A percentile compares a stretch with the other conserved stretches of the same genome.
Conservation (phyloP, 2,113 vertebrate species). For the Oenanthe melanoleuca region DNA sequence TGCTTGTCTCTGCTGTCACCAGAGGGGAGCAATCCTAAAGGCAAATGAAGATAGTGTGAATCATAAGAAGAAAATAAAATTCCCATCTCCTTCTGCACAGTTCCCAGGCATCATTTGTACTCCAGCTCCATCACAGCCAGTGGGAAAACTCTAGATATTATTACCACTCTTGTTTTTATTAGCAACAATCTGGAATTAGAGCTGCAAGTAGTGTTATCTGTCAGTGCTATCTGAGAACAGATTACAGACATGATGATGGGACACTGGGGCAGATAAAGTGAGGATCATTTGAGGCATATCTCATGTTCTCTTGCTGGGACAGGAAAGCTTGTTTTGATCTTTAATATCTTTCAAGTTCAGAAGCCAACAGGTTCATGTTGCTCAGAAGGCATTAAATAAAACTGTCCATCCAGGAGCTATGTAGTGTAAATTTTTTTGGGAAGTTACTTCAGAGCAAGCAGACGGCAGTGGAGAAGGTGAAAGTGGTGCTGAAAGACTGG, state of each 20-base stretch:
- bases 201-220: background rate
- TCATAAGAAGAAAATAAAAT: conserved; percentile 21
- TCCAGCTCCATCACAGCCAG: background rate
- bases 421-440: background rate
- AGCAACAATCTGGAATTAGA: background rate
- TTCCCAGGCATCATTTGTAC: background rate
- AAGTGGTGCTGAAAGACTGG: background rate
- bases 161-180: conserved; percentile 12
- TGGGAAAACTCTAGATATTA: background rate
- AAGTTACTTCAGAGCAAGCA: background rate
- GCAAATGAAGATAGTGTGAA: background rate
- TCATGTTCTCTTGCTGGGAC: background rate
- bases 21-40: background rate
- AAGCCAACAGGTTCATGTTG: background rate
- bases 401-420: background rate
- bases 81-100: background rate
- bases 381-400: background rate
- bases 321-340: background rate
- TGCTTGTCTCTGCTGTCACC: background rate
- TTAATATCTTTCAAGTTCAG: background rate
- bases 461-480: background rate
- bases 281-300: background rate
- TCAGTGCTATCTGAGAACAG: background rate
- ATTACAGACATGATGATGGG: background rate
- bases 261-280: background rate